Evolutionary conservation across 2,797 vertebrate genomes (phyloP).

Genomic region (Rallus crepitans): DNA sequence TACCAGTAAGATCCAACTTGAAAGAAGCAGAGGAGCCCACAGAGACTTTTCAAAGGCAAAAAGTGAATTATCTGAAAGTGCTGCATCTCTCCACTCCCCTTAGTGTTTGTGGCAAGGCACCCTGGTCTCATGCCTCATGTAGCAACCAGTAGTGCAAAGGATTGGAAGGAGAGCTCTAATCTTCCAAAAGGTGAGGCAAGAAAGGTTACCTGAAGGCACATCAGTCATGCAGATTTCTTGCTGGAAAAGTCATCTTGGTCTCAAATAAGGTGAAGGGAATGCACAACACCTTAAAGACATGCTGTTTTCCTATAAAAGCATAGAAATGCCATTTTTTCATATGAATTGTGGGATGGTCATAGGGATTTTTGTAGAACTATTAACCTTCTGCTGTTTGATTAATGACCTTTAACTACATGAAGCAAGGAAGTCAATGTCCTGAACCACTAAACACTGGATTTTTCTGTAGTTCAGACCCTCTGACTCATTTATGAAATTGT

Average conservation of each 20-base stretch:
- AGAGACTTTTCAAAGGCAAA: not conserved
- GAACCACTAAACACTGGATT: not conserved
- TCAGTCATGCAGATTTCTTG: not conserved
- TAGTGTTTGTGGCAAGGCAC: not conserved
- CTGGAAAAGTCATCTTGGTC: not conserved
- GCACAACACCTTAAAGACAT: not conserved
- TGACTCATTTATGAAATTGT: not conserved
- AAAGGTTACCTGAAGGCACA: not conserved
- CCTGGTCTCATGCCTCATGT: not conserved
- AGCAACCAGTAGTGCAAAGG: not conserved
- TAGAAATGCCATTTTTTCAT: not conserved
- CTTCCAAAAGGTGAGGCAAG: not conserved
- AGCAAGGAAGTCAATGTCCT: not conserved
- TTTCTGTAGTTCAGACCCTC: not conserved
- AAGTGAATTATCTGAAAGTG: not conserved
- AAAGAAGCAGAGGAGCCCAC: not conserved
- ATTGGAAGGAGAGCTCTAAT: not conserved
- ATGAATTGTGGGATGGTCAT: not conserved
- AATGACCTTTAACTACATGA: not conserved
- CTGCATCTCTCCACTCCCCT: not conserved
- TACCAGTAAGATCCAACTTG: fast-evolving
- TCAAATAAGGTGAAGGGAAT: not conserved
- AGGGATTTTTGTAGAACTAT: not conserved
- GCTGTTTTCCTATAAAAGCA: not conserved
- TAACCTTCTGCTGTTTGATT: not conserved